These are phyloP conservation scores for Dryocosmus kuriphilus DNA, from an alignment of 2,888 invertebrate species.

Conservation along the genomic window DNA sequence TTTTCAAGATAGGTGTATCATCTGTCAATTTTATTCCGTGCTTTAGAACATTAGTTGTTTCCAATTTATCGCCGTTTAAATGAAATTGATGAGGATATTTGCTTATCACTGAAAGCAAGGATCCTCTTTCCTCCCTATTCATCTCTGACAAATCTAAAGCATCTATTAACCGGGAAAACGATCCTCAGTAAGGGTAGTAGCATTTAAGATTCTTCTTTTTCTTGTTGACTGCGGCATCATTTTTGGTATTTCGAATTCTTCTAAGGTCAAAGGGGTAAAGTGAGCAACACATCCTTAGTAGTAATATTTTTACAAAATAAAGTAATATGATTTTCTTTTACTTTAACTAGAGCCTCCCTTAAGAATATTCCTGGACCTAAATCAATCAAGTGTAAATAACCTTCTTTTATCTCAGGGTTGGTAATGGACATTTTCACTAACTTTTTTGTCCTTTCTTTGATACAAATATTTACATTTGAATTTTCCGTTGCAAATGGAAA, in stretches of 20 bases:
- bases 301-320: neutral
- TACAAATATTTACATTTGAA: too few species aligned
- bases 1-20: constrained; percentile 50
- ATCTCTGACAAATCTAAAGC: neutral
- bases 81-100: neutral
- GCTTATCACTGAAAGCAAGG: neutral
- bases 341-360: neutral
- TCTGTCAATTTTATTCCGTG: constrained; percentile 46
- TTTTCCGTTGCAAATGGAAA: too few species aligned
- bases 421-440: neutral
- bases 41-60: neutral
- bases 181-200: neutral
- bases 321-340: neutral
- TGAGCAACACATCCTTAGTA: neutral
- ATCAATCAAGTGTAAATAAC: too few species aligned
- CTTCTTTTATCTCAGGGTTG: neutral
- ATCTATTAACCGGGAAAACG: neutral
- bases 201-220: neutral
- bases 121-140: neutral
- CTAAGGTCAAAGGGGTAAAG: neutral
- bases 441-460: too few species aligned
- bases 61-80: neutral
- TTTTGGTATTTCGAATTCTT: neutral
- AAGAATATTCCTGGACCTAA: neutral
- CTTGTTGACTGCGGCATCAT: neutral